Percentiles rank a stretch among this genome's conserved stretches.
These are phyloP conservation scores for Helicolenus hilgendorfi DNA, from an alignment of 2,797 vertebrate genomes.

Conservation along the genomic window DNA sequence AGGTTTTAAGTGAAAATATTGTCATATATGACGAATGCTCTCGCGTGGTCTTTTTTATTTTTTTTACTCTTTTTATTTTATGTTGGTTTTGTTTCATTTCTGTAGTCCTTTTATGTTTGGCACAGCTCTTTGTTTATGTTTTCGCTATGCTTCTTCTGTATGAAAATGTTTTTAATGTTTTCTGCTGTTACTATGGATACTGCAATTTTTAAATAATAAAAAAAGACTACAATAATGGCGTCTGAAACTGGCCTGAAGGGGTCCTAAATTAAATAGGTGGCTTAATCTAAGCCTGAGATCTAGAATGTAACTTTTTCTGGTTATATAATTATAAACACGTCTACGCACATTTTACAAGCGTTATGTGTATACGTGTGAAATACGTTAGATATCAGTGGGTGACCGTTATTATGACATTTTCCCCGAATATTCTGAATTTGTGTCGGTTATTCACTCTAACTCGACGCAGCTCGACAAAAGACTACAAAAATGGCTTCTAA, in stretches of 20 bases:
- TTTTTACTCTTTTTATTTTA: too few species aligned
- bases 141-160: too few species aligned
- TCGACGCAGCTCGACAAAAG: neutral
- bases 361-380: accelerated
- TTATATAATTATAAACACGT: neutral
- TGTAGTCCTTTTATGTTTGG: too few species aligned
- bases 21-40: too few species aligned
- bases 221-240: conserved; percentile 80
- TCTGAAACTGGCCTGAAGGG: accelerated
- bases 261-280: conserved; percentile 37
- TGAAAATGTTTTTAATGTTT: too few species aligned
- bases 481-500: conserved; percentile 80
- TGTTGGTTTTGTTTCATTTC: too few species aligned
- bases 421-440: neutral
- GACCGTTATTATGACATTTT: neutral
- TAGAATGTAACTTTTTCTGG: accelerated
- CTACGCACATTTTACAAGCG: accelerated
- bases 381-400: accelerated
- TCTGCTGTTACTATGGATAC: too few species aligned
- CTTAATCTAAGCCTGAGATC: conserved; percentile 34
- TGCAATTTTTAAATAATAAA: too few species aligned
- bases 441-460: neutral
- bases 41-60: accelerated
- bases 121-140: too few species aligned
- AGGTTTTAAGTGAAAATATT: too few species aligned